Evolutionary conservation across 2,113 vertebrate species (phyloP).

Genomic region (Deroptyus accipitrinus): DNA sequence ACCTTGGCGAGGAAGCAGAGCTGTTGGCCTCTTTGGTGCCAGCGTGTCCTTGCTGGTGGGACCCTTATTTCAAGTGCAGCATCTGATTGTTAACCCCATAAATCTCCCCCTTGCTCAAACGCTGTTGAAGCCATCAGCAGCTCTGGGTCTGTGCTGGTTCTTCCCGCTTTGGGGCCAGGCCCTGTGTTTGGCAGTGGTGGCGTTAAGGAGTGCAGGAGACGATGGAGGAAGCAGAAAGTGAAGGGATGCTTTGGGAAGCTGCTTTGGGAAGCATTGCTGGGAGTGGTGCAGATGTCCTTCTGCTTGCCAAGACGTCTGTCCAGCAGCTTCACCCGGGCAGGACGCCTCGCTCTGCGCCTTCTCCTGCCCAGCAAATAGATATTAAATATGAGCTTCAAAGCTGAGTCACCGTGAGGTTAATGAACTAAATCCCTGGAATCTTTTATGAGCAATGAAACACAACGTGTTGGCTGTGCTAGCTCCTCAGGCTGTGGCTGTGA

Average conservation of each 20-base stretch:
- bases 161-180: background rate
- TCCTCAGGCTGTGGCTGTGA: background rate
- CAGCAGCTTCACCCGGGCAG: background rate
- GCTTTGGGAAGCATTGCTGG: background rate
- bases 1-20: rapidly evolving
- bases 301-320: background rate
- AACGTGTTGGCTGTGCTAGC: background rate
- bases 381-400: background rate
- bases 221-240: background rate
- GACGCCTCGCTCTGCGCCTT: background rate
- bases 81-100: background rate
- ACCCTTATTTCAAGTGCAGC: background rate
- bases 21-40: background rate
- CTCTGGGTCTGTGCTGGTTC: background rate
- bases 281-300: background rate
- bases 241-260: slow-evolving; percentile 1
- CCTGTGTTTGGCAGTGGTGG: background rate
- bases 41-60: rapidly evolving
- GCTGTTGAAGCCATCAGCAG: background rate
- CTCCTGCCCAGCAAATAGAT: background rate
- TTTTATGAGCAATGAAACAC: background rate
- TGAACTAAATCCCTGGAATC: background rate
- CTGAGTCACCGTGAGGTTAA: slow-evolving; percentile 29
- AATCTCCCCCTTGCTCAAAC: background rate
- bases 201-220: background rate